Base-by-base conservation (phyloP, 2,797 vertebrate species). In the Galaxias olidus region DNA sequence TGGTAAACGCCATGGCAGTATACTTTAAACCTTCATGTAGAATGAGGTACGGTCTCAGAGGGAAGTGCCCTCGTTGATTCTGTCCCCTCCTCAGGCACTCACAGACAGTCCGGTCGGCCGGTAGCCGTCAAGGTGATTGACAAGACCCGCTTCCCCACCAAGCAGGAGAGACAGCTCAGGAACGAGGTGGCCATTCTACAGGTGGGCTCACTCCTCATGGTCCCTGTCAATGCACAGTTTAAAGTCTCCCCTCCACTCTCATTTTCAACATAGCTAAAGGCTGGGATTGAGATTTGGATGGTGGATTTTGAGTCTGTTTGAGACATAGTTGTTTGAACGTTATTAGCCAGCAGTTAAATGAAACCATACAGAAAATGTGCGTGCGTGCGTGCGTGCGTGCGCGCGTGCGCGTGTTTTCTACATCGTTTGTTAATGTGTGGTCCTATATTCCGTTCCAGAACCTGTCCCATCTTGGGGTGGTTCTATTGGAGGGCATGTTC, bases 91-190 rank as follows among this genome's bases (percentile, higher is more conserved):
- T 54, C 69, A 92, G 91, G 92, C 0, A 86, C 84, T 47, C 91
- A 93, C 81, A 89, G 92, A 61, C 84, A 84, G 73, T 84, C 87
- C 0, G 83, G 90, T 5, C 83, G 66, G 0, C 30, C 63, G 0
- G 91, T 91, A 4, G 92, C 92, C 20, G 77, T 93, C 63, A 93
- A 93, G 63, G 90, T 92, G 65, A 92, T 93, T 6, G 88, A 93
- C 75, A 93, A 93, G 76, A 82, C 79, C 3, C 87, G 90, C 0
- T 93, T 93, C 63, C 91, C 90, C 41, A 73, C 63, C 67, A 86
- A 84, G 48, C 90, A 88, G 10, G 87, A 91, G 74, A 66, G 54
- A 1, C 90, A 91, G 84, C 87, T 91, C 80, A 89, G 83, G 76
- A 93, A 91, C 1, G 92, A 93, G 62, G 91, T 84, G 58, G 61